Conservation (phyloP, 2,113 vertebrate species). For the Melozone crissalis region DNA sequence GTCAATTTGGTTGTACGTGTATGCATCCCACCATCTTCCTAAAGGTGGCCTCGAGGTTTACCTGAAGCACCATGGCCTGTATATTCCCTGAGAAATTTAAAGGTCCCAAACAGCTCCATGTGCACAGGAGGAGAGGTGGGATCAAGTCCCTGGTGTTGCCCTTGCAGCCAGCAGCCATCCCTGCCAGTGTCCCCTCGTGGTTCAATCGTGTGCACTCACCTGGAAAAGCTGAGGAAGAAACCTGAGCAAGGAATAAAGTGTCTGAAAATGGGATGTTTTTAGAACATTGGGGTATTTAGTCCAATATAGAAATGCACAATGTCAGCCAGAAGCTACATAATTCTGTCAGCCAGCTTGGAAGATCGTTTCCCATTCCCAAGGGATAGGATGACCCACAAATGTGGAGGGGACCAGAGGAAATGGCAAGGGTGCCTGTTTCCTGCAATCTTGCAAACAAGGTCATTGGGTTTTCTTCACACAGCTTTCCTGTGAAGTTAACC, state of each 20-base stretch:
- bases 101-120: rapidly evolving
- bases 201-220: rapidly evolving
- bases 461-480: not conserved
- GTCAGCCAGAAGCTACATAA: not conserved
- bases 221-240: not conserved
- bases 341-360: not conserved
- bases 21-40: not conserved
- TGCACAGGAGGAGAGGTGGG: not conserved
- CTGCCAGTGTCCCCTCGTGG: not conserved
- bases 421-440: not conserved
- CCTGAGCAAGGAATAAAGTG: not conserved
- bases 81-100: not conserved
- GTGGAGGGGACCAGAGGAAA: not conserved
- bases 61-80: not conserved
- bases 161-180: not conserved
- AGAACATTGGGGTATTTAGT: not conserved
- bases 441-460: not conserved
- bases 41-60: not conserved
- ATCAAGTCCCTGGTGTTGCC: not conserved
- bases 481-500: not conserved
- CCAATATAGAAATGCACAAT: not conserved
- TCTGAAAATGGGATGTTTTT: not conserved
- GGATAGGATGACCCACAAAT: not conserved
- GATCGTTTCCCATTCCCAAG: not conserved
- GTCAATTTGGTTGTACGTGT: not conserved